Base-by-base conservation (phyloP, 1,140 invertebrate species). In the Leptopilina clavipes region DNA sequence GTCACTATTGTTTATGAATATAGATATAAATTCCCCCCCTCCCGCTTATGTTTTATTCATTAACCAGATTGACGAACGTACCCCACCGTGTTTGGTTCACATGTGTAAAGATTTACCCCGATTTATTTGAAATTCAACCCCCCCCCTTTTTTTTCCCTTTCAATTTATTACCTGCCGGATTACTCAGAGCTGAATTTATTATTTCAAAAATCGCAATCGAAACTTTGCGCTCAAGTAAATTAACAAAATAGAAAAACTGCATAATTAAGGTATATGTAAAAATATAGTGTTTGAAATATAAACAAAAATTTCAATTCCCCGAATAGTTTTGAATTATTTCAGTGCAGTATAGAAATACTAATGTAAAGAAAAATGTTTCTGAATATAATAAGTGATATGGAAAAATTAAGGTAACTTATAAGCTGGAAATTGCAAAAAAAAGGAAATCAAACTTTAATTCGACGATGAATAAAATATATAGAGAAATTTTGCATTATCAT, bases 111-210 rank as follows among this genome's bases (percentile, higher is more conserved):
- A 40, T 52, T 52, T 17, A 52, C 7, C 10, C 54, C n/a, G 54
- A 56, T 56, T 3, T 31, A 31, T 59, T 59, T 25, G 12, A 25
- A 59, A 59, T 59, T 59, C 56, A 40, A n/a, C n/a, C n/a, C n/a
- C n/a, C n/a, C n/a, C n/a, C n/a, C n/a, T n/a, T n/a, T n/a, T n/a
- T n/a, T n/a, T n/a, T n/a, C 56, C 19, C 56, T 22, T 25, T 59
- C 56, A 59, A 59, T 59, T 59, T 59, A 59, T 59, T 22, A 59
- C 56, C 22, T 25, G 1, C 56, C 56, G 56, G 56, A 59, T 59
- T 59, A 59, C 19, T 59, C 56, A 59, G 25, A 59, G 56, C 56
- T 59, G 56, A 59, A 59, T 59, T 59, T 59, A 59, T 59, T 59
- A 59, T 59, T 59, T 59, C 22, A 25, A 59, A 59, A 59, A 25